Base-by-base conservation (phyloP, 2,113 vertebrate genomes). In the Notothenia coriiceps region DNA sequence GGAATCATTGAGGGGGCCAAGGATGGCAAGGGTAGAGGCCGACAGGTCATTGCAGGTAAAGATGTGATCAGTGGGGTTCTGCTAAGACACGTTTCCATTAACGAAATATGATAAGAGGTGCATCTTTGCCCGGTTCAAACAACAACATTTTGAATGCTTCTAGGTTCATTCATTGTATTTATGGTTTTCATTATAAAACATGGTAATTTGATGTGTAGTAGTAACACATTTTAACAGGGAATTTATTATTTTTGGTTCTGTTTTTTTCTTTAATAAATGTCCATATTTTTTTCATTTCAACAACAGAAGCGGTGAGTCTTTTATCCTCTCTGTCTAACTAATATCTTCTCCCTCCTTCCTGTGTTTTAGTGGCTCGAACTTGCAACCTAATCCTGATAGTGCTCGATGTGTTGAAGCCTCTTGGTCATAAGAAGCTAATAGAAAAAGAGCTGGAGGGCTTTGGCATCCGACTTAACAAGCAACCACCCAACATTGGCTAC, bases 1-100 rank as follows among this genome's bases (percentile, higher is more conserved):
- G 98, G 98, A 91, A 99, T 99, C 92, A 99, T 99, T 77, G 98
- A 99, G 83, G 98, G 98, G 55, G 98, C 98, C 65, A 99, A 99
- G 86, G 98, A 99, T 73, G 98, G 98, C 62, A 99, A 99, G 85
- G 98, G 98, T 25, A 94, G 98, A 96, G 98, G 98, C 67, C 95
- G 98, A 64, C 98, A 99, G 84, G 98, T 99, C 82, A 99, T 99
- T 59, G 98, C 98, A 94, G 98, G 98, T 98, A 92, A 93, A 43
- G 5, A 62, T 51, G 20, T 33, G 10, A 12, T 69, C 11, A 13
- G 13, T 74, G 44, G 61, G 13, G 11, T 51, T 17, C 11, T 69
- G 11, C n/a, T 22, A 11, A 44, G 33, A 20, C 1, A 13, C 2
- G 29, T 29, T 29, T 61, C 51, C 5, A 15, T 17, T 74, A 71